phyloP scores from a whole-genome alignment of 1,140 invertebrate genomes.

The Sitobion miscanthi region DNA sequence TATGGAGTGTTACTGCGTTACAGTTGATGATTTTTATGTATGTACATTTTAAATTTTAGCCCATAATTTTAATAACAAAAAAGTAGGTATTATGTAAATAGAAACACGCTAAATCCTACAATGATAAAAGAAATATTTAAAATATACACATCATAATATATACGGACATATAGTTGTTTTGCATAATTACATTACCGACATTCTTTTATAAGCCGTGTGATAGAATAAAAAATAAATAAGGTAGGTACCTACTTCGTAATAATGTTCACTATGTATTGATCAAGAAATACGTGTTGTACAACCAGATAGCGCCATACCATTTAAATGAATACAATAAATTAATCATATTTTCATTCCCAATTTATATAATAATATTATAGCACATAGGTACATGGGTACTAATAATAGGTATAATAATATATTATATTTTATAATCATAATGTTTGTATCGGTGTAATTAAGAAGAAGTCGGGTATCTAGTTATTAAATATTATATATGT shows the following conservation, averaged over 20 bases:
- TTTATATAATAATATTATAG: too few species aligned
- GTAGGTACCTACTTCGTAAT: background rate
- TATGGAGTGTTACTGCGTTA: too few species aligned
- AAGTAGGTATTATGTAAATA: background rate
- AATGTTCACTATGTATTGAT: background rate
- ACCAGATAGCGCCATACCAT: background rate
- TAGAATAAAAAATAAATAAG: background rate
- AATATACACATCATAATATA: background rate
- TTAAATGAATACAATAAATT: background rate
- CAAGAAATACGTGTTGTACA: background rate
- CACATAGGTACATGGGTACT: too few species aligned
- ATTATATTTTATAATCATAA: background rate
- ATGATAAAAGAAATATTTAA: background rate
- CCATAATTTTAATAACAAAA: background rate
- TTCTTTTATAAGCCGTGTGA: background rate
- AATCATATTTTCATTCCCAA: too few species aligned
- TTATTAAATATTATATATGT: too few species aligned
- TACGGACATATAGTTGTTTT: background rate
- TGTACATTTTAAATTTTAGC: background rate
- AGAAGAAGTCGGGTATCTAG: too few species aligned
- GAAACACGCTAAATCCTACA: background rate
- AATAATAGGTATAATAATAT: background rate
- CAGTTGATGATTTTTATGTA: background rate
- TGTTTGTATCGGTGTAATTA: background rate
- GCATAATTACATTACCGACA: background rate